Evolutionary conservation across 2,888 invertebrate species (phyloP), one percentile per base, ranked within the genome.

Genomic region (Theristus sp.): DNA sequence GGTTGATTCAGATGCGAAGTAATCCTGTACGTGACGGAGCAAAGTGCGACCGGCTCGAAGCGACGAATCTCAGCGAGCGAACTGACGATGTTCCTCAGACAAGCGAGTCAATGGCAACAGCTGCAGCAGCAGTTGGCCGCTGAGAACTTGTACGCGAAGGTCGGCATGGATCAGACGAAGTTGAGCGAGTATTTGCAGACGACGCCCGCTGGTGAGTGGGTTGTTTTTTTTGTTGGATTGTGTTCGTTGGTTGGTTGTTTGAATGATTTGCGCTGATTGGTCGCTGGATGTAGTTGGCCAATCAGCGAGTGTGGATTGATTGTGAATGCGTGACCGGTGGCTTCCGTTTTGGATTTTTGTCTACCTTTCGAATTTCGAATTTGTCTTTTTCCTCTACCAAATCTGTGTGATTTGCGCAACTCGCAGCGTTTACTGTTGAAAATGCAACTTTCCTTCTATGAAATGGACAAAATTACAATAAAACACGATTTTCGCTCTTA

Each of bases 141-240:
- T 46, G 79, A 80, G 47, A 81, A 83, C 66, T 81, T 86, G 27
- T 80, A 83, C 63, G 80, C 90, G 22, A 81, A 85, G 73, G 82
- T 85, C 30, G 81, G 83, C 54, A 84, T 89, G 55, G 83, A 85
- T n/a, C 64, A 69, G 10, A 74, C 75, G 25, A 72, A 75, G 59
- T 66, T 76, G 24, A 85, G 87, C 66, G 86, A 89, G 68, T 96
- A 94, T 76, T 77, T 93, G 62, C 86, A 87, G 68, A 85, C 83
- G 67, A 85, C 93, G n/a, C 94, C 93, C 17, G 67, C 71, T 65
- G 77, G 77, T 66, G 46, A 59, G 62, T 63, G 1, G 56, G 57
- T 17, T n/a, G 56, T 47, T 13, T 55, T 30, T 28, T 49, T 61
- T 20, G n/a, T n/a, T n/a, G n/a, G n/a, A n/a, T n/a, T n/a, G n/a